These are phyloP conservation scores for Dendrophyllia cribrosa DNA, from an alignment of 64 coral and sea anemone genomes.

Conservation along the genomic window DNA sequence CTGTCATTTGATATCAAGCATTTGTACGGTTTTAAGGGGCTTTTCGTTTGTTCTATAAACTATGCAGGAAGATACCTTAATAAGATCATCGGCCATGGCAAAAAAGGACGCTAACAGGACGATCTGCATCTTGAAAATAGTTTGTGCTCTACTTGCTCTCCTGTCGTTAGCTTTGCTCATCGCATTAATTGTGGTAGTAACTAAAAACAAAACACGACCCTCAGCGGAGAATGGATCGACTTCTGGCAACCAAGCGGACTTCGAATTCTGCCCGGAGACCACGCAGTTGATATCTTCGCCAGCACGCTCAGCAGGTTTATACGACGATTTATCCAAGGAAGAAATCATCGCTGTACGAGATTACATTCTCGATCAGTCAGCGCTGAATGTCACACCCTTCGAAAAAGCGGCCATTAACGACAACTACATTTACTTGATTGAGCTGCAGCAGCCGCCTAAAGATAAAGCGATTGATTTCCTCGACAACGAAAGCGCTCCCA, in stretches of 20 bases:
- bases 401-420: slow-evolving; percentile 44
- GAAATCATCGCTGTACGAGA: slow-evolving; percentile 79
- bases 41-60: no score
- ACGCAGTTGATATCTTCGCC: neutral
- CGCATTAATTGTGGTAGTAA: slow-evolving; percentile 42
- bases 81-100: neutral
- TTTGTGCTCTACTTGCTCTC: neutral
- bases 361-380: slow-evolving; percentile 54
- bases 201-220: neutral
- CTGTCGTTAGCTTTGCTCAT: slow-evolving; percentile 17
- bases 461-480: slow-evolving; percentile 56
- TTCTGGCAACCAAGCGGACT: neutral
- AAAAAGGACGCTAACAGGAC: neutral
- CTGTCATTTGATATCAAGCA: no score
- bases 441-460: slow-evolving; percentile 77
- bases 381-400: slow-evolving; percentile 65
- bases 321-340: slow-evolving; percentile 64
- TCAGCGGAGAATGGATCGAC: neutral
- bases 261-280: neutral
- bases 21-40: no score
- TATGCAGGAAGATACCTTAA: no score
- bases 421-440: slow-evolving; percentile 78
- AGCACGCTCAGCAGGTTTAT: slow-evolving; percentile 50
- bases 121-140: neutral
- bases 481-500: slow-evolving; percentile 46